Base-by-base conservation (phyloP, 1,140 invertebrate species). In the Acromyrmex heyeri region DNA sequence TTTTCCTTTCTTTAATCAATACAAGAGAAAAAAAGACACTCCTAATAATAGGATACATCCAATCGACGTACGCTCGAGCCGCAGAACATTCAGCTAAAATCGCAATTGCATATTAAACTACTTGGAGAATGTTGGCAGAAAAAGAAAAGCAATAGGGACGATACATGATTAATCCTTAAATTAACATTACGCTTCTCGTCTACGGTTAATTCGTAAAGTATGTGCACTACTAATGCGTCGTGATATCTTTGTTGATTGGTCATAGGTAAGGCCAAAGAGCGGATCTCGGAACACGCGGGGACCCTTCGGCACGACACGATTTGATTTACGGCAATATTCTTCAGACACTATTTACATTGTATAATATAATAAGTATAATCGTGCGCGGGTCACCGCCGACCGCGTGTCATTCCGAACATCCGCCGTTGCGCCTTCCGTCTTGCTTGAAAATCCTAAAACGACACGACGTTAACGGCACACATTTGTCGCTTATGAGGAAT, bases 241-340 rank as follows among this genome's bases (percentile, higher is more conserved):
- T 87, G 79, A 75, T 75, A 85, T 67, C 64, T 85, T 85, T 69
- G 50, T 75, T 53, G 57, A 85, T 87, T 87, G 61, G 86, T 87
- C 86, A 12, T 69, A 85, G 50, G 53, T 53, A 76, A 76, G 50
- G 69, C 59, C 21, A 34, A n/a, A 14, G 18, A 69, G n/a, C 65
- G 70, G 24, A 83, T 75, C 79, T 30, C 59, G 79, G 69, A 75
- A 83, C 69, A 55, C 27, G 55, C 55, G 55, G 59, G 5, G 69
- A 75, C 38, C 55, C 38, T 14, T n/a, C 70, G 48, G 70, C 50
- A 34, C 69, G 67, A 73, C 34, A 50, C 50, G 34, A 69, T 87
- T 75, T 83, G 57, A 69, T 64, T 85, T 65, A n/a, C 48, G 48
- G 82, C 61, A 85, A 69, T 85, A 85, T 61, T 57, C 64, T 61